phyloP scores from a whole-genome alignment of 2,797 vertebrate genomes.

The Pampus argenteus region DNA sequence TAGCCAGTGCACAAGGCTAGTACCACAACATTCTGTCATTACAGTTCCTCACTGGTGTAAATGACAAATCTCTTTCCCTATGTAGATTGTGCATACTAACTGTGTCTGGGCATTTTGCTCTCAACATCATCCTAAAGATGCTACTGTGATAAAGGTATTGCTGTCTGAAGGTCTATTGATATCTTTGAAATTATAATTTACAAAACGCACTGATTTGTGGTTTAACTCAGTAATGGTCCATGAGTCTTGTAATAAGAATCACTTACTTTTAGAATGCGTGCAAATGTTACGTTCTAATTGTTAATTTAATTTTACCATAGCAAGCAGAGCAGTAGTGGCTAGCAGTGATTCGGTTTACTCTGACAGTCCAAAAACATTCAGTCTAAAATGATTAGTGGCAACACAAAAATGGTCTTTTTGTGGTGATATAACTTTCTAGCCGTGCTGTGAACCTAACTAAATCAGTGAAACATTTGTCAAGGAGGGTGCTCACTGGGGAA shows the following conservation, averaged over 20 bases:
- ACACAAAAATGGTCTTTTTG: not conserved
- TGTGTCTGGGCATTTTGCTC: not conserved
- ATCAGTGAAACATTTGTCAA: not conserved
- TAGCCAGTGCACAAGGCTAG: slow-evolving; percentile 23
- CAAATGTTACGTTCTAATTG: slow-evolving; percentile 7
- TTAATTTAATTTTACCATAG: slow-evolving; percentile 9
- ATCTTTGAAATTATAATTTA: not conserved
- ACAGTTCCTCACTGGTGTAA: slow-evolving; percentile 32
- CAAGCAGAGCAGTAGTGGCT: not conserved
- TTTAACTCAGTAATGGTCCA: not conserved
- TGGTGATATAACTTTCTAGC: slow-evolving; percentile 1
- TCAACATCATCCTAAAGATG: not conserved
- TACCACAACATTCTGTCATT: slow-evolving; percentile 19
- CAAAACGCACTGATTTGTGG: slow-evolving; percentile 1
- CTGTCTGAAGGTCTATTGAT: not conserved
- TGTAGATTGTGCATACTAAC: not conserved
- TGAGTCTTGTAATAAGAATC: slow-evolving; percentile 7
- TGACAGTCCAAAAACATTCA: slow-evolving; percentile 1
- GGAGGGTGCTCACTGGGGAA: not conserved
- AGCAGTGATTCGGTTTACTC: not conserved
- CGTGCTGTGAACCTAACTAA: not conserved
- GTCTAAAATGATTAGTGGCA: not conserved
- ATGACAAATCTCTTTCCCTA: slow-evolving; percentile 10
- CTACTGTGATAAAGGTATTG: not conserved
- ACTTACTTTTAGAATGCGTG: slow-evolving; percentile 18